phyloP scores from a whole-genome alignment of 2,797 vertebrate genomes.

The Leontocebus nigricollis region DNA sequence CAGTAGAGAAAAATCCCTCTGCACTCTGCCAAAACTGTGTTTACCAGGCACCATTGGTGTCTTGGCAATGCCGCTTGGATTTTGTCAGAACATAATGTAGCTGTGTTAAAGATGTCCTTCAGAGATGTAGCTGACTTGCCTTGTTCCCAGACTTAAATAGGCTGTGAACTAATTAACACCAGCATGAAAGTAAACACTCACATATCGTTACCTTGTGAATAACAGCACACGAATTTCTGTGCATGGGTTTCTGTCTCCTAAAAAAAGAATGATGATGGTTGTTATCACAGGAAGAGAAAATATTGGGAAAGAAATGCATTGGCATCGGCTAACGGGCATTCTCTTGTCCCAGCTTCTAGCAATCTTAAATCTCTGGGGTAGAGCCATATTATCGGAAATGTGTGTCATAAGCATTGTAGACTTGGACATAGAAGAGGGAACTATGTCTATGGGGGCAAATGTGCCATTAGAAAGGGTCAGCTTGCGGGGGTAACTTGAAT shows the following conservation, averaged over 20 bases:
- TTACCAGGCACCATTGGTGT: conserved; percentile 68
- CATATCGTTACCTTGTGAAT: conserved; percentile 60
- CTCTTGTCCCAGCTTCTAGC: conserved; percentile 21
- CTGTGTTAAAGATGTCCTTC: conserved; percentile 69
- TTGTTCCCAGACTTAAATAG: conserved; percentile 69
- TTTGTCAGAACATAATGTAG: conserved; percentile 72
- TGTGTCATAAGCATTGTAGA: background rate
- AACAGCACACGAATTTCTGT: conserved; percentile 55
- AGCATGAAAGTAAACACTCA: conserved; percentile 45
- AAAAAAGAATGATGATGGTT: conserved; percentile 56
- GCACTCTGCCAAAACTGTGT: conserved; percentile 80
- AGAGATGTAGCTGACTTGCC: conserved; percentile 56
- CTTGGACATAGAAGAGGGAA: background rate
- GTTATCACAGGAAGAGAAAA: conserved; percentile 64
- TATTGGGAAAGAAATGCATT: background rate
- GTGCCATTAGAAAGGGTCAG: background rate
- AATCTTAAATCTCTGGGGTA: background rate
- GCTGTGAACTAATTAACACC: conserved; percentile 71
- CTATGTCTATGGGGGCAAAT: background rate
- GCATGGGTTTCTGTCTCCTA: conserved; percentile 65
- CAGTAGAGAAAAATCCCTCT: conserved; percentile 81
- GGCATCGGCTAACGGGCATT: background rate
- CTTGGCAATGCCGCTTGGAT: conserved; percentile 63
- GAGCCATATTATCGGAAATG: background rate
- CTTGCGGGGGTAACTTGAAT: background rate